phyloP scores from a whole-genome alignment of 1,140 invertebrate genomes.

The Pectinophora gossypiella region DNA sequence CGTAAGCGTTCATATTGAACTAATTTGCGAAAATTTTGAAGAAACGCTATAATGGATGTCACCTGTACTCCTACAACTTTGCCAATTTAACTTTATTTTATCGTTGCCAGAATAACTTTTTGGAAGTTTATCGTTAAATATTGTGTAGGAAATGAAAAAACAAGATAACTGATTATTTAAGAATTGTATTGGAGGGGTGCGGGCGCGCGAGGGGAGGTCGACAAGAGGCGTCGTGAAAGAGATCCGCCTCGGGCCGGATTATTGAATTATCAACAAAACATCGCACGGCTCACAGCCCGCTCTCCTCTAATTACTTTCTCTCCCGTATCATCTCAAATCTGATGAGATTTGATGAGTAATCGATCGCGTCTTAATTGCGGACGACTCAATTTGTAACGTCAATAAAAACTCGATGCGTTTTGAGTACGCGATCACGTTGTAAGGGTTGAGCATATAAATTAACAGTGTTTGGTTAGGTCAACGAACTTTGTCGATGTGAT shows the following conservation, averaged over 20 bases:
- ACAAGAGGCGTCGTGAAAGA: conserved; percentile 44
- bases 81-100: conserved; percentile 74
- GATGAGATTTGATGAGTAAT: conserved; percentile 53
- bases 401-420: too few relatives aligned
- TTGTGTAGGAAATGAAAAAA: conserved; percentile 59
- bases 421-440: too few relatives aligned
- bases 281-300: conserved; percentile 56
- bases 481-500: too few relatives aligned
- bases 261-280: conserved; percentile 74
- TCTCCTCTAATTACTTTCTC: conserved; percentile 69
- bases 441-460: too few relatives aligned
- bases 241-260: conserved; percentile 53
- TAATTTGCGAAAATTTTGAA: background rate
- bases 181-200: conserved; percentile 39
- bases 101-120: conserved; percentile 58
- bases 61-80: conserved; percentile 61
- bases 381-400: too few relatives aligned
- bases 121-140: conserved; percentile 46
- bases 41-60: conserved; percentile 38
- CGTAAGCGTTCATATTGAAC: background rate
- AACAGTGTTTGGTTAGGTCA: too few relatives aligned
- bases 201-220: conserved; percentile 14
- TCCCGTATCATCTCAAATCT: conserved; percentile 54
- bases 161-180: conserved; percentile 62
- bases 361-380: conserved; percentile 53